Evolutionary conservation across 23 tunicate genomes (phyloP).

Genomic region (Pegea sp.): DNA sequence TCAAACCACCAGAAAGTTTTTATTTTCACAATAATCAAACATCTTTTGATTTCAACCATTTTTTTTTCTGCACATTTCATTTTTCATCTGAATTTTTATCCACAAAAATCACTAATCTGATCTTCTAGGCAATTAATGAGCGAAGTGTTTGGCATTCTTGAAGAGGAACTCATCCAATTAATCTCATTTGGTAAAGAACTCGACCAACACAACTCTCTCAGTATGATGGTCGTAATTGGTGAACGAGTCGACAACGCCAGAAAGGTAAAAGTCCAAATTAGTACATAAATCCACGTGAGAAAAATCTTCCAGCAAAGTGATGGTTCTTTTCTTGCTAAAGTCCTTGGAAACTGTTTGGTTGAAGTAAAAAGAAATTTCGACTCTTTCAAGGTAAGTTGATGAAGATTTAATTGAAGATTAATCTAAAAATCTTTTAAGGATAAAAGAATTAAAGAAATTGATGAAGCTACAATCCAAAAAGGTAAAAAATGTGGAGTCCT

Average conservation of each 20-base stretch:
- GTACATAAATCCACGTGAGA: neutral
- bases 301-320: constrained; percentile 36
- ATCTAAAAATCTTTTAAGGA: too few species aligned
- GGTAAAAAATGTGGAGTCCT: constrained; percentile 80
- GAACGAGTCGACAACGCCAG: constrained; percentile 78
- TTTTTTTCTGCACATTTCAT: too few species aligned
- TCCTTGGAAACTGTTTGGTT: constrained; percentile 74
- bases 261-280: constrained; percentile 16
- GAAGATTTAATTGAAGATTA: neutral
- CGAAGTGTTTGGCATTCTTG: constrained; percentile 66
- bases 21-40: too few species aligned
- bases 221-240: constrained; percentile 88
- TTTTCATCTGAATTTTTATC: too few species aligned
- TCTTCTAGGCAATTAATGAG: constrained; percentile 93
- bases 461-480: constrained; percentile 36
- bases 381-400: constrained; percentile 41
- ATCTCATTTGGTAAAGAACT: constrained; percentile 71
- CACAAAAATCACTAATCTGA: too few species aligned
- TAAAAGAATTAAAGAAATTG: too few species aligned
- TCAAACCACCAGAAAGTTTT: too few species aligned
- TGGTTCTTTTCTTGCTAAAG: constrained; percentile 86
- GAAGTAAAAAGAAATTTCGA: constrained; percentile 92
- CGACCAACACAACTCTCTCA: constrained; percentile 74
- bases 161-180: constrained; percentile 33
- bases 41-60: too few species aligned